Base-by-base conservation (phyloP, 2,113 vertebrate species). In the Labeo rohita region DNA sequence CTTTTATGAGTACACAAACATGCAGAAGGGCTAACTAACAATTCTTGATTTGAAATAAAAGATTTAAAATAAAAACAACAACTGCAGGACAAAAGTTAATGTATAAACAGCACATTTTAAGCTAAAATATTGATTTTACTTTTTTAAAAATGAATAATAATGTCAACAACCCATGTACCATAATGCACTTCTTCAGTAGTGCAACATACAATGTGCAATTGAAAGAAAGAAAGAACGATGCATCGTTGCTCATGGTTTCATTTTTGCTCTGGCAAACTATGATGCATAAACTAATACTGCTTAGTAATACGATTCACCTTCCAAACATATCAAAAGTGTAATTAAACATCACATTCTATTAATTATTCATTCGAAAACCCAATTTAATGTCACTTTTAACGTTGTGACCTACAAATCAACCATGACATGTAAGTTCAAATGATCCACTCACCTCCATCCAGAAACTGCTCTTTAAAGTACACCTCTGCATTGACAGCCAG, bases 381-480 rank as follows among this genome's bases (percentile, higher is more conserved):
- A 61, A 8, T 66, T 61, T 61, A 80, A 61, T 45, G 59, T 66
- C n/a, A 34, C n/a, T 16, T 12, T 49, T 28, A 34, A 80, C 34
- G 8, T 16, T 80, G 59, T 82, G 79, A 66, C 79, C 43, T 45
- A 63, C 7, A 66, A 66, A 52, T 82, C n/a, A 50, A 21, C 1
- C 23, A 39, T n/a, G 47, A 52, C 16, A 12, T 5, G 16, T 61
- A 61, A 79, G 34, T 80, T 80, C 56, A 21, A 77, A 16, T 7
- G 8, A 65, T 43, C 10, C 36, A 87, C 88, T 90, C 39, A 90
- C 89, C 89, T 18, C 72, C 87, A 39, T 90, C 89, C 39, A 90
- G 85, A 68, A 90, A 90, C 34, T 90, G 87, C 63, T 90, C 89
- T 78, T 88, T 85, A 73, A 90, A 88, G 54, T 78, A 86, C 13